Evolutionary conservation across 2,888 invertebrate species (phyloP), one percentile per base, ranked within the genome.

Genomic region (Tipula lateralis): DNA sequence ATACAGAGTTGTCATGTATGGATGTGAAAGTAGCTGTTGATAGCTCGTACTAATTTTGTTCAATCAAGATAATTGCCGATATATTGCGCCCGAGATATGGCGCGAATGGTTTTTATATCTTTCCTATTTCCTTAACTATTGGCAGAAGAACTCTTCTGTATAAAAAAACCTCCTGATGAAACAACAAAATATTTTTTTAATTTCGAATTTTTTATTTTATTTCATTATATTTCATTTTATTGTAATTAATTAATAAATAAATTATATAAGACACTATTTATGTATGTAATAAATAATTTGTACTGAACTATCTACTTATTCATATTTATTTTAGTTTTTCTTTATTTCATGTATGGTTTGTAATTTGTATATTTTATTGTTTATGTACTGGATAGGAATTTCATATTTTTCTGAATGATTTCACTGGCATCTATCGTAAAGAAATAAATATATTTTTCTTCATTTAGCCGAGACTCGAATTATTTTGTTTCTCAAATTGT

Each of bases 251-350:
- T 66, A 66, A 66, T 66, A 24, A 66, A 66, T 66, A 66, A 66
- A 66, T 66, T 66, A 66, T 66, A 66, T 66, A 66, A 66, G 66
- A 66, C 66, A 66, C 66, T 66, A 66, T 66, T 66, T 66, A 66
- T 66, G 66, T 66, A 66, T 66, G 66, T 66, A 66, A 66, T 66
- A 66, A 66, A 66, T 66, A 66, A 24, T 66, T 66, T 66, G 66
- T 66, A 66, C 66, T 66, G 66, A 66, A 66, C 66, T 66, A 66
- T 66, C 66, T 66, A 66, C 66, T 66, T 24, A 66, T 66, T 9
- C 24, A 24, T 24, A 24, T 66, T 9, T 32, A 32, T 39, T 66
- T 66, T 66, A 66, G 66, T 66, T 13, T 66, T 24, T 66, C 24
- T 24, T 9, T 39, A 39, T 13, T 39, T 66, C 12, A 36, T 36